Conservation (phyloP, 2,888 invertebrate genomes). For the Corbicula japonica region DNA sequence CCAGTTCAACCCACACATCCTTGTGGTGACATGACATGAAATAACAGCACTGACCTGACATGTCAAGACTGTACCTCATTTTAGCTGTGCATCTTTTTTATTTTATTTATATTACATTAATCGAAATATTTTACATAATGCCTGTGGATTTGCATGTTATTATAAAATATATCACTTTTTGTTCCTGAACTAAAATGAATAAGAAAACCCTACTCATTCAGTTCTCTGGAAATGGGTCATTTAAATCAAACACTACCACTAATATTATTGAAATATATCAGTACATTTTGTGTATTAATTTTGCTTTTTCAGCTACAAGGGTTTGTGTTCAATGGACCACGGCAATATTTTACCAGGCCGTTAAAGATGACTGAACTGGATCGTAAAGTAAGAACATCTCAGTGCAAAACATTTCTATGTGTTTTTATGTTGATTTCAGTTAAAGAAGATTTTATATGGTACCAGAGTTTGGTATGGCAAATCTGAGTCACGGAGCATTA, state of each 20-base stretch:
- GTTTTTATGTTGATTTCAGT: background rate
- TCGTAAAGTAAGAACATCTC: slow-evolving; percentile 5
- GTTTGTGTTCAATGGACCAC: slow-evolving; percentile 17
- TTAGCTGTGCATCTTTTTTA: background rate
- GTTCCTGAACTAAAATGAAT: background rate
- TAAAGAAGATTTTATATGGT: background rate
- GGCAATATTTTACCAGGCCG: slow-evolving; percentile 11
- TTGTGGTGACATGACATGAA: background rate
- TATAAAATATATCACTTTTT: no score
- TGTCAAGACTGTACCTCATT: background rate
- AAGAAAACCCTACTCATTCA: background rate
- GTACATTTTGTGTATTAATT: background rate
- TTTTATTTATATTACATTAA: no score
- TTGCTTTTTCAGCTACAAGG: background rate
- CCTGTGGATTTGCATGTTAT: no score
- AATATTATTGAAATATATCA: background rate
- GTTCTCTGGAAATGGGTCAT: background rate
- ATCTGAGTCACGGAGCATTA: background rate
- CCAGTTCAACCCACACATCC: background rate
- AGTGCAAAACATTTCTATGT: no score
- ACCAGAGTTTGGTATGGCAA: background rate
- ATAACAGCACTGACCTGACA: background rate
- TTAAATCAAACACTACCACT: background rate
- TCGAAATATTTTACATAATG: no score
- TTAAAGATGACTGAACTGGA: background rate